These are phyloP conservation scores for Cryptocephalus primarius DNA, from an alignment of 2,888 invertebrate species.

Conservation along the genomic window DNA sequence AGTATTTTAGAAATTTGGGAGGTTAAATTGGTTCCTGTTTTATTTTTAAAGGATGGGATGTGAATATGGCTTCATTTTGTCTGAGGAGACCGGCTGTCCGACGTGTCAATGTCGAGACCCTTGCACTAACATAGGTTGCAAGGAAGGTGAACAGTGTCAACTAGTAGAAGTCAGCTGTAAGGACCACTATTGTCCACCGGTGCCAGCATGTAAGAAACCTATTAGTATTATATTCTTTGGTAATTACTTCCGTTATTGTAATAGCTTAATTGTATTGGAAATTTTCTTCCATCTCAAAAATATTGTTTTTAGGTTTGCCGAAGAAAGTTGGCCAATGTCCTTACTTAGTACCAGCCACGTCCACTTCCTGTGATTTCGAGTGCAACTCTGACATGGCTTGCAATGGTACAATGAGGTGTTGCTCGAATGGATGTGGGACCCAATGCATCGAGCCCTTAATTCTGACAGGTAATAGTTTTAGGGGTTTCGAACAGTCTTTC, in stretches of 20 bases:
- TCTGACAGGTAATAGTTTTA: conserved; percentile 42
- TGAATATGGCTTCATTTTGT: conserved; percentile 69
- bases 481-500: background rate
- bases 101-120: conserved; percentile 74
- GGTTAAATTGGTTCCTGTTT: background rate
- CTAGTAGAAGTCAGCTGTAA: conserved; percentile 79
- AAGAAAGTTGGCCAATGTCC: conserved; percentile 73
- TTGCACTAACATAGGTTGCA: conserved; percentile 57
- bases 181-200: conserved; percentile 75
- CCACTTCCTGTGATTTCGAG: conserved; percentile 62
- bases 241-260: background rate
- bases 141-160: conserved; percentile 60
- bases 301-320: conserved; percentile 38
- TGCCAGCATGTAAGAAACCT: conserved; percentile 58
- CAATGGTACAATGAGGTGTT: conserved; percentile 59
- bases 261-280: too few relatives aligned
- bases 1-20: background rate
- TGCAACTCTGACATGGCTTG: conserved; percentile 71
- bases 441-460: conserved; percentile 64
- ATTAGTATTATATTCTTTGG: background rate
- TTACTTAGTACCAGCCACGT: conserved; percentile 59
- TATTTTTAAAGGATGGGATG: conserved; percentile 53
- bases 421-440: conserved; percentile 80
- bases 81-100: conserved; percentile 60
- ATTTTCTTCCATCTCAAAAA: background rate